Percentiles rank a stretch among this genome's conserved stretches.
These are phyloP conservation scores for Macrosiphum euphorbiae DNA, from an alignment of 2,888 invertebrate species.

Conservation along the genomic window DNA sequence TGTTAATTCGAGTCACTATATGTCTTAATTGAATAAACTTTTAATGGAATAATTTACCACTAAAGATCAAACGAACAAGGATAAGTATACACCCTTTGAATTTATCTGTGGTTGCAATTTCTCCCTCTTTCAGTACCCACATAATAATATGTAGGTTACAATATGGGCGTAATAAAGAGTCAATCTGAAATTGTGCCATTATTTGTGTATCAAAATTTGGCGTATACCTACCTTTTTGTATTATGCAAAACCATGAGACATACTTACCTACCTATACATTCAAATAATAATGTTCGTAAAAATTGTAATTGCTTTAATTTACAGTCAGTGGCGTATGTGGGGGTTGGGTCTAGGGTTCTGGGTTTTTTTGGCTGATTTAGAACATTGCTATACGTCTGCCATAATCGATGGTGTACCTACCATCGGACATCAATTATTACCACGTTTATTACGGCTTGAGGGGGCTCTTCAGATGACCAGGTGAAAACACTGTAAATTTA, in stretches of 20 bases:
- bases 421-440: too few species aligned
- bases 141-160: not conserved
- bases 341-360: too few species aligned
- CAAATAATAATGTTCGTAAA: not conserved
- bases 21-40: constrained; percentile 15
- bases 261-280: not conserved
- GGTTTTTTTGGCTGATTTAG: too few species aligned
- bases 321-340: too few species aligned
- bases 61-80: constrained; percentile 17
- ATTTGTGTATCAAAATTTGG: not conserved
- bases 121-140: not conserved
- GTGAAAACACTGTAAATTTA: too few species aligned
- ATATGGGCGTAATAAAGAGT: not conserved
- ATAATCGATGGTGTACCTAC: too few species aligned
- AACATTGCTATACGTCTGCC: too few species aligned
- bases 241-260: not conserved
- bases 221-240: not conserved
- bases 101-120: not conserved
- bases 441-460: too few species aligned
- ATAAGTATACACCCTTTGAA: constrained; percentile 37
- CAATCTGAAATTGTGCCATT: not conserved
- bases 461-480: too few species aligned
- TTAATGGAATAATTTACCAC: constrained; percentile 3
- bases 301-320: not conserved
- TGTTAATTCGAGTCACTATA: not conserved